Conservation (phyloP, 2,113 vertebrate species). For the Microtus montanus region DNA sequence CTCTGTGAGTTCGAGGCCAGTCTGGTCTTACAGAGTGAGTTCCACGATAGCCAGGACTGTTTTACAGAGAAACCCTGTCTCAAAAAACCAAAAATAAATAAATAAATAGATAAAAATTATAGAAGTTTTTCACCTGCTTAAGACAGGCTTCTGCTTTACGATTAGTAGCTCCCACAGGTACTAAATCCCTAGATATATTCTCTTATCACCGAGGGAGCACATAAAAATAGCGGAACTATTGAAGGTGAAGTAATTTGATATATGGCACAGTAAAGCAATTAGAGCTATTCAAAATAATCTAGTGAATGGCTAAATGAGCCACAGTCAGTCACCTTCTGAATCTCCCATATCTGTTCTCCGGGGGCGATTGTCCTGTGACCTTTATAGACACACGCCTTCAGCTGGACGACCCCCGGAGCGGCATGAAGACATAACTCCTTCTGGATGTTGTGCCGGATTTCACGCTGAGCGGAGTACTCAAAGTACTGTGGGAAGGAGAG, state of each 20-base stretch:
- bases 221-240: not conserved
- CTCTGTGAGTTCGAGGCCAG: too few relatives aligned
- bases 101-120: too few relatives aligned
- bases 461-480: slow-evolving; percentile 92
- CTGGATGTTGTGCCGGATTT: slow-evolving; percentile 97
- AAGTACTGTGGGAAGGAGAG: slow-evolving; percentile 90
- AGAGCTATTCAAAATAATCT: slow-evolving; percentile 7
- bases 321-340: slow-evolving; percentile 88
- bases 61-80: too few relatives aligned
- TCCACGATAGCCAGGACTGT: too few relatives aligned
- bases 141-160: not conserved
- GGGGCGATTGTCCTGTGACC: slow-evolving; percentile 86
- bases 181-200: slow-evolving; percentile 18
- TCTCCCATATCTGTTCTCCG: slow-evolving; percentile 92
- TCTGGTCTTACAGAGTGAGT: too few relatives aligned
- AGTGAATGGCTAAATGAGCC: not conserved
- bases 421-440: slow-evolving; percentile 96
- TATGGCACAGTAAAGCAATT: not conserved
- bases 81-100: too few relatives aligned
- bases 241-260: slow-evolving; percentile 13
- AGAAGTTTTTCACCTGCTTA: not conserved
- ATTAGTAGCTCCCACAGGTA: not conserved
- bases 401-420: slow-evolving; percentile 85
- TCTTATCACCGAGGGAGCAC: not conserved
- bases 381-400: slow-evolving; percentile 92